Evolutionary conservation across 2,797 vertebrate species (phyloP).

Genomic region (Sternotherus odoratus): DNA sequence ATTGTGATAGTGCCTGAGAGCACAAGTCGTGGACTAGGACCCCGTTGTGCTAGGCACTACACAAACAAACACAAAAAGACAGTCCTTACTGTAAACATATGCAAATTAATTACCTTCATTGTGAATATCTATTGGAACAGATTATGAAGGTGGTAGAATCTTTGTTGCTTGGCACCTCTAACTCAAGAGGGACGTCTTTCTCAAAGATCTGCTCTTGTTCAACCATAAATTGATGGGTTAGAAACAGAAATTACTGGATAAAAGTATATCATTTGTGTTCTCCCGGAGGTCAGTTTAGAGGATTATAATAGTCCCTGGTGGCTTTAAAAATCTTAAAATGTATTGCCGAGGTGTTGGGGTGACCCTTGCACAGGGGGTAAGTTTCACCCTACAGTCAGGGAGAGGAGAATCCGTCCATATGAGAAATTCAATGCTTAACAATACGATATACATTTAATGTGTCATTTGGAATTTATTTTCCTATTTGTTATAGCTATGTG

Average conservation of each 20-base stretch:
- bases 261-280: background rate
- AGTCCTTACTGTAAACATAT: background rate
- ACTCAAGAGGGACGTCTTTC: background rate
- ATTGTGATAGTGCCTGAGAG: accelerated
- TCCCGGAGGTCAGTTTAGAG: background rate
- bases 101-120: too few relatives aligned
- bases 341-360: background rate
- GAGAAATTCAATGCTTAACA: constrained; percentile 16
- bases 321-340: background rate
- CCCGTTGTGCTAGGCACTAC: background rate
- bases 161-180: background rate
- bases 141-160: background rate
- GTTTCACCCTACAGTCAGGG: background rate
- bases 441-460: background rate
- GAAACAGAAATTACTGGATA: constrained; percentile 1
- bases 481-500: background rate
- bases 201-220: constrained; percentile 26
- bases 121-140: background rate
- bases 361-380: background rate
- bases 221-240: constrained; percentile 37
- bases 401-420: constrained; percentile 21
- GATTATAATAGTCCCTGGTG: background rate
- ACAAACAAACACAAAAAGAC: background rate
- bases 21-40: accelerated
- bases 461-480: background rate